phyloP scores from a whole-genome alignment of 1,140 invertebrate species.

The Pteromalus puparum region DNA sequence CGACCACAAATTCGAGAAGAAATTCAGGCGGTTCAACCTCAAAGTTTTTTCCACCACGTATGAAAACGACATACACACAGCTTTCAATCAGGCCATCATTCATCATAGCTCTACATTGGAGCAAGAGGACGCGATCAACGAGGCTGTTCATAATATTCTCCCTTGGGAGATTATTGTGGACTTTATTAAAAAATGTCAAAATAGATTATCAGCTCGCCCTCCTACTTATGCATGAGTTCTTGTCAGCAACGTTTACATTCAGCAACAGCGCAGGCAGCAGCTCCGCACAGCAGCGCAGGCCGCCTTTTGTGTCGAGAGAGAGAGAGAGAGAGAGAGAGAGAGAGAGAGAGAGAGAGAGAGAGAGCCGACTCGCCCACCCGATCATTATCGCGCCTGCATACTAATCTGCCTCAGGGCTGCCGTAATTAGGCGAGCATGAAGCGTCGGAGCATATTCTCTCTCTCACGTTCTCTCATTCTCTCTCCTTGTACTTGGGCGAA shows the following conservation, averaged over 20 bases:
- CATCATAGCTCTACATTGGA: no score
- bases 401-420: conserved; percentile 69
- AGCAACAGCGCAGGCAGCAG: conserved; percentile 57
- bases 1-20: no score
- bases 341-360: neutral
- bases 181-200: no score
- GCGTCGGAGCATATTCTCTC: conserved; percentile 52
- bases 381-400: conserved; percentile 61
- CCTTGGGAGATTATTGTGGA: no score
- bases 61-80: no score
- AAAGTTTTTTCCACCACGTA: no score
- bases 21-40: no score
- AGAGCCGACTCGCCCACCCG: conserved; percentile 35
- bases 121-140: no score
- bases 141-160: no score
- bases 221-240: conserved; percentile 62
- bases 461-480: neutral
- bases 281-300: conserved; percentile 42
- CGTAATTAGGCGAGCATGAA: conserved; percentile 67
- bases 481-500: neutral
- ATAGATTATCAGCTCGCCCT: no score
- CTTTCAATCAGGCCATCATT: no score
- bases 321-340: neutral
- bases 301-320: neutral
- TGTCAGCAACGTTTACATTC: conserved; percentile 69